phyloP scores from a whole-genome alignment of 2,797 vertebrate genomes.

The Xenopus petersii region DNA sequence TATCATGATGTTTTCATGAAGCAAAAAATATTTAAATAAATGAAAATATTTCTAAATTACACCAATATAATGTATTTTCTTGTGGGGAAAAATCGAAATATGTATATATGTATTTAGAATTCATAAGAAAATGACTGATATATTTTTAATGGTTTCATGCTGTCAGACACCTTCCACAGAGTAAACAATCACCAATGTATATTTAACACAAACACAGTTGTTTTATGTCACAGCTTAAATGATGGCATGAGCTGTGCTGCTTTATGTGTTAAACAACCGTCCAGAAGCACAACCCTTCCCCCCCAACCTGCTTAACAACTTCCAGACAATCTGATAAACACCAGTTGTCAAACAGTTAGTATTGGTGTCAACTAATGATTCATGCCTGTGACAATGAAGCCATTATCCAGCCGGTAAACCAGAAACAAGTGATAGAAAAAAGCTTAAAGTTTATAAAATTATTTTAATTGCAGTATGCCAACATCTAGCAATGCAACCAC shows the following conservation, averaged over 20 bases:
- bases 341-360: constrained; percentile 17
- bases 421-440: constrained; percentile 1
- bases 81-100: too few relatives aligned
- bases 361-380: constrained; percentile 15
- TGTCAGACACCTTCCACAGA: neutral
- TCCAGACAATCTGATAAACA: constrained; percentile 16
- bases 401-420: constrained; percentile 14
- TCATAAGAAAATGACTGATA: too few relatives aligned
- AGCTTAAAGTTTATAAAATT: too few relatives aligned
- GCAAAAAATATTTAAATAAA: too few relatives aligned
- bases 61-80: too few relatives aligned
- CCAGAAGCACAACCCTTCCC: constrained; percentile 1
- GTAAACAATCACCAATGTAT: neutral
- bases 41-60: too few relatives aligned
- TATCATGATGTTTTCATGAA: too few relatives aligned
- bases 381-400: constrained; percentile 18
- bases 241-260: neutral
- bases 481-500: too few relatives aligned
- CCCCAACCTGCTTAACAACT: constrained; percentile 23
- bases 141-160: neutral
- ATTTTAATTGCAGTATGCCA: neutral
- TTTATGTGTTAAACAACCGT: constrained; percentile 7
- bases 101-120: too few relatives aligned
- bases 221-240: neutral
- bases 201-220: neutral